Conservation (phyloP, 1,140 invertebrate species). For the Telenomus remus region DNA sequence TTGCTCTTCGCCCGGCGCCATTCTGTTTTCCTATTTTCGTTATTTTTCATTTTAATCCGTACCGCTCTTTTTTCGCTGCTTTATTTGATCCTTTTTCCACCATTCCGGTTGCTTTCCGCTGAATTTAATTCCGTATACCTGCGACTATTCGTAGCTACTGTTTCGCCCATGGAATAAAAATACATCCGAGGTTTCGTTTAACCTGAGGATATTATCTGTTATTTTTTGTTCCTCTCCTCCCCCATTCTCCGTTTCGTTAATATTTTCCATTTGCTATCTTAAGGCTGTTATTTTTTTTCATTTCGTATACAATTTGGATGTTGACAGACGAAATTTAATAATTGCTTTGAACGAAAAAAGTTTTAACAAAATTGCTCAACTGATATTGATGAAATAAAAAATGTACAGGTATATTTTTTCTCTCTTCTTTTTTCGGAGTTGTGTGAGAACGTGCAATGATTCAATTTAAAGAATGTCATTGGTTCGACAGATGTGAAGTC, state of each 20-base stretch:
- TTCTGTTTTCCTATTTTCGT: constrained; percentile 13
- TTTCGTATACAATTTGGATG: too few relatives aligned
- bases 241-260: background rate
- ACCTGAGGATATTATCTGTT: background rate
- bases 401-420: too few relatives aligned
- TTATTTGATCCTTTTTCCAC: constrained; percentile 11
- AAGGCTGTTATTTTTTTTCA: too few relatives aligned
- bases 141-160: background rate
- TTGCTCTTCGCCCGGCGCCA: background rate
- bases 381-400: too few relatives aligned
- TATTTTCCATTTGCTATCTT: background rate
- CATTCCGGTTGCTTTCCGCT: constrained; percentile 23
- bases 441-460: too few relatives aligned
- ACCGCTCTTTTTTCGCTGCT: constrained; percentile 1
- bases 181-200: constrained; percentile 19
- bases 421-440: too few relatives aligned
- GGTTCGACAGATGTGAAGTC: background rate
- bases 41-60: constrained; percentile 25
- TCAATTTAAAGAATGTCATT: too few relatives aligned
- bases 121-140: constrained; percentile 34
- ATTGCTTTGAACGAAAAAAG: too few relatives aligned
- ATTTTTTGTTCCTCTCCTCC: background rate
- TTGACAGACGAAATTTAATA: too few relatives aligned
- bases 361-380: too few relatives aligned
- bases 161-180: constrained; percentile 19